Conservation (phyloP, 2,113 vertebrate species). For the Chloroceryle aenea region DNA sequence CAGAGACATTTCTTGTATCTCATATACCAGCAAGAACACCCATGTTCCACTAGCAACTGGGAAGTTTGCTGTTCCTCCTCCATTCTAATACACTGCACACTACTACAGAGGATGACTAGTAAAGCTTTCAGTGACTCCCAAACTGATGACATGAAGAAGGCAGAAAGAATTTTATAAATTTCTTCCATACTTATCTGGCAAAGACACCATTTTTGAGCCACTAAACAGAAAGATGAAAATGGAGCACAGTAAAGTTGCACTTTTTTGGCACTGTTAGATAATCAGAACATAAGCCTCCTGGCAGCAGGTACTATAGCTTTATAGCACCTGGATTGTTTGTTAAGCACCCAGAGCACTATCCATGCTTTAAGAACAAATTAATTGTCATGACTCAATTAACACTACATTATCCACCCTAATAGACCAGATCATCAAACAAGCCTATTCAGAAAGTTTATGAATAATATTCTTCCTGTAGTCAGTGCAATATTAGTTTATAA, state of each 20-base stretch:
- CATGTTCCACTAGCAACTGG: not conserved
- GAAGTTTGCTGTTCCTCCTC: not conserved
- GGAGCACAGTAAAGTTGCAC: not conserved
- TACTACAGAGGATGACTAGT: not conserved
- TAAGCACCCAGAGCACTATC: not conserved
- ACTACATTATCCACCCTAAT: not conserved
- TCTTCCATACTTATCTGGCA: not conserved
- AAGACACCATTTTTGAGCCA: not conserved
- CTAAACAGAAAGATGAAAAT: not conserved
- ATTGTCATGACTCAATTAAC: not conserved
- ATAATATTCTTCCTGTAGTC: not conserved
- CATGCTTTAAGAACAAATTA: slow-evolving; percentile 3
- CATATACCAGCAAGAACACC: not conserved
- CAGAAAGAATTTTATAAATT: not conserved
- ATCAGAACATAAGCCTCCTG: not conserved
- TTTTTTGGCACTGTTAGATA: not conserved
- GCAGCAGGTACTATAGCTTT: not conserved
- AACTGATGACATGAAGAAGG: not conserved
- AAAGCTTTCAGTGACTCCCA: not conserved
- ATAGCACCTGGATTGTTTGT: not conserved
- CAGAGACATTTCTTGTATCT: not conserved
- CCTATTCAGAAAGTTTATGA: not conserved
- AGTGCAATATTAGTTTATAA: not conserved
- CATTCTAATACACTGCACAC: not conserved
- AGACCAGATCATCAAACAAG: slow-evolving; percentile 4